These are phyloP conservation scores for Babyrousa celebensis DNA, from an alignment of 2,797 vertebrate species.

Conservation along the genomic window DNA sequence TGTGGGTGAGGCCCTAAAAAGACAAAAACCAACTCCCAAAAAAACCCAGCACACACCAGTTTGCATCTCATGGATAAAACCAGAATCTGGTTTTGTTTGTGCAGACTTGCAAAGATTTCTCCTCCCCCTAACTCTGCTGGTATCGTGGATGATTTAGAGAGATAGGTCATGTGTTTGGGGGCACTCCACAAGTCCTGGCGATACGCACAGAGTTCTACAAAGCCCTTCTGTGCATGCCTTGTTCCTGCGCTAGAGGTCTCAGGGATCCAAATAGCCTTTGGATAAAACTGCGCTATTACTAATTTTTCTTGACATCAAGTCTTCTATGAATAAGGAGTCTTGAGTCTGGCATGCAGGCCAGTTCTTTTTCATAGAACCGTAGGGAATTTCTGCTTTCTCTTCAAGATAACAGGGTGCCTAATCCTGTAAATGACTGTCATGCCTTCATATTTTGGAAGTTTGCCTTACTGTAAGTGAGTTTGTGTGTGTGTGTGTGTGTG, in stretches of 20 bases:
- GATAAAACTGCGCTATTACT: not conserved
- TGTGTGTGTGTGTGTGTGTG: too few relatives aligned
- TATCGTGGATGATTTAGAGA: not conserved
- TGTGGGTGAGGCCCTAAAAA: too few relatives aligned
- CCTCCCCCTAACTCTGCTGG: not conserved
- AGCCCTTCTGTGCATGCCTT: not conserved
- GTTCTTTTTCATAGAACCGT: not conserved
- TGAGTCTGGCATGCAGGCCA: not conserved
- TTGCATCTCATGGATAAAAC: not conserved
- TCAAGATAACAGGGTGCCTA: not conserved
- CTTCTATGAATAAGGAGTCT: not conserved
- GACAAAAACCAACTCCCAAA: too few relatives aligned
- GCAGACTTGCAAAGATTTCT: not conserved
- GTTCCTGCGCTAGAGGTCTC: not conserved
- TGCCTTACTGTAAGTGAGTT: too few relatives aligned
- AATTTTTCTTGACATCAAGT: not conserved
- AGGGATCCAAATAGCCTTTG: not conserved
- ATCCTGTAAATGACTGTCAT: not conserved
- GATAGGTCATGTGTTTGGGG: not conserved
- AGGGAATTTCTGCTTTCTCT: not conserved
- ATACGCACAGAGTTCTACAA: not conserved
- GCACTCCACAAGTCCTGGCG: too few relatives aligned
- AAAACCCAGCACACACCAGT: not conserved
- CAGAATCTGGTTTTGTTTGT: slow-evolving; percentile 50
- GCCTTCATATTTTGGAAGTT: not conserved